Conservation (phyloP, 2,888 invertebrate genomes). For the Harpagoxenus sublaevis region DNA sequence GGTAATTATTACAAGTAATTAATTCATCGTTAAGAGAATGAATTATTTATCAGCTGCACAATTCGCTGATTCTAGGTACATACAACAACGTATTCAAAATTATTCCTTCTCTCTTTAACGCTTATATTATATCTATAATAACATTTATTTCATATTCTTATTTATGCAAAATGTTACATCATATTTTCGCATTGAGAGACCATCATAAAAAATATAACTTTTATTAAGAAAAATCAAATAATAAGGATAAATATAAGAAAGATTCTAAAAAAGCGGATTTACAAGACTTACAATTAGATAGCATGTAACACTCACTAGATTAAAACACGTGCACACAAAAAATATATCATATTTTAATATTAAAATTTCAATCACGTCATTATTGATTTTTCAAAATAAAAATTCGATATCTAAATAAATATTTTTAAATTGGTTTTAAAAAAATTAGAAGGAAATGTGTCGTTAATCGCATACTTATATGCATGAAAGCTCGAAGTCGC, state of each 20-base stretch:
- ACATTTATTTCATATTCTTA: background rate
- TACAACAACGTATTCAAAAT: background rate
- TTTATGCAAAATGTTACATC: background rate
- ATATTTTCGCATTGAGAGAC: background rate
- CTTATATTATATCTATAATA: background rate
- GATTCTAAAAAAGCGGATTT: background rate
- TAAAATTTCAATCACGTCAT: background rate
- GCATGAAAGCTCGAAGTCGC: background rate
- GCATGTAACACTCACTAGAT: background rate
- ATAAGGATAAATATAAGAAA: background rate
- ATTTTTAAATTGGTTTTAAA: background rate
- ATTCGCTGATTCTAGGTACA: background rate
- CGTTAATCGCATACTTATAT: background rate
- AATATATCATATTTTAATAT: background rate
- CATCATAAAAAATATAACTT: background rate
- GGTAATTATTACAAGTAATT: constrained; percentile 45
- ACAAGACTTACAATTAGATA: background rate
- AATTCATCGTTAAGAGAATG: constrained; percentile 23
- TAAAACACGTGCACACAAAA: background rate
- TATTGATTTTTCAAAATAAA: constrained; percentile 3
- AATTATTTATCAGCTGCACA: constrained; percentile 33
- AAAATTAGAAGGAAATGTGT: background rate
- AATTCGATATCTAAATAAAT: background rate
- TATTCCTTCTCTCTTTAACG: background rate
- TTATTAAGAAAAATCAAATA: background rate